Percentiles rank a stretch among this genome's conserved stretches.
phyloP scores from a whole-genome alignment of 2,797 vertebrate species.

The Pygocentrus nattereri region DNA sequence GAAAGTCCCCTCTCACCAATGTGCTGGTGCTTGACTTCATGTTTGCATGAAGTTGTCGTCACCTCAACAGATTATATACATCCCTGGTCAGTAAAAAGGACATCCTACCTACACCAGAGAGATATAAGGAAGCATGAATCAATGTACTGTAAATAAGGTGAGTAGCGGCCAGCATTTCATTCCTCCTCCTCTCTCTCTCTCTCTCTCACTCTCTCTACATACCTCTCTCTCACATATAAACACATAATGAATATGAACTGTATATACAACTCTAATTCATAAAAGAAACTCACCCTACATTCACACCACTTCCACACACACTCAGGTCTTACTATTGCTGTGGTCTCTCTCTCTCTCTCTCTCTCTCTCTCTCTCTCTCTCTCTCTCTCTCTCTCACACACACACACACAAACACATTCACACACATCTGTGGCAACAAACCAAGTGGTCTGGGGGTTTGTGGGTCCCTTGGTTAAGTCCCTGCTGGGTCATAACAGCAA shows the following conservation, averaged over 20 bases:
- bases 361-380: too few species aligned
- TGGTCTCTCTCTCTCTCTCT: not conserved
- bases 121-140: conserved; percentile 36
- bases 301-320: conserved; percentile 14
- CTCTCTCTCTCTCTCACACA: conserved; percentile 1
- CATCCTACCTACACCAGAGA: conserved; percentile 8
- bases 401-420: conserved; percentile 19
- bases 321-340: not conserved
- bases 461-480: conserved; percentile 33
- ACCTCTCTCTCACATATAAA: not conserved
- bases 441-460: conserved; percentile 32
- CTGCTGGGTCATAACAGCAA: conserved; percentile 46
- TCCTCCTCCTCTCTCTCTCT: not conserved
- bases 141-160: conserved; percentile 5
- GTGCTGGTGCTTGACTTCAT: conserved; percentile 1
- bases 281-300: conserved; percentile 2
- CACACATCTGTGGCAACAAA: conserved; percentile 47
- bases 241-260: conserved; percentile 11
- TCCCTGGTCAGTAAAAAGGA: conserved; percentile 17
- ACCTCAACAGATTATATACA: conserved; percentile 37
- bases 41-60: conserved; percentile 43
- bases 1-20: not conserved
- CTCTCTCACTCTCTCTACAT: not conserved
- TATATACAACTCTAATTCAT: not conserved
- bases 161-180: conserved; percentile 20